Evolutionary conservation across 37 sponge, comb jelly and placozoan genomes (phyloP).

Genomic region (Halichondria panicea): DNA sequence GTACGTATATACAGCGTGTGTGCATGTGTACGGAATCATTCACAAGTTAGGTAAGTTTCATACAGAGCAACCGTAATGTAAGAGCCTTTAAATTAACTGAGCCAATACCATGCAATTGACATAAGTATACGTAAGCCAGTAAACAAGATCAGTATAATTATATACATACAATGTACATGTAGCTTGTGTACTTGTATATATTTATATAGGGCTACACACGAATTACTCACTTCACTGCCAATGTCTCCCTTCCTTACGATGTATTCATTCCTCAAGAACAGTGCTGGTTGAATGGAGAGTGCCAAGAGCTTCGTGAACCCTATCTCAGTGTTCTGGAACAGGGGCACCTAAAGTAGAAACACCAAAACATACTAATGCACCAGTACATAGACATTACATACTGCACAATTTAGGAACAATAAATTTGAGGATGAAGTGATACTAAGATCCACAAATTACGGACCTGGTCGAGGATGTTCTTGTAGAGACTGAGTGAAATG

Average conservation of each 20-base stretch:
- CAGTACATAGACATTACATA: neutral
- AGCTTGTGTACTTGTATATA: neutral
- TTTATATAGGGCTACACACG: no score
- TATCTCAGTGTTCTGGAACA: constrained; percentile 79
- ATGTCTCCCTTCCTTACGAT: constrained; percentile 78
- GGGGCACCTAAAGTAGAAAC: constrained; percentile 42
- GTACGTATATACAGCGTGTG: constrained; percentile 5
- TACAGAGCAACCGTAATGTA: neutral
- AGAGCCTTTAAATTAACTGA: no score
- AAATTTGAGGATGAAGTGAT: neutral
- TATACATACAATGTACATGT: neutral
- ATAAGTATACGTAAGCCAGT: no score
- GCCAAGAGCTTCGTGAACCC: constrained; percentile 79
- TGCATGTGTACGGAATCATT: neutral
- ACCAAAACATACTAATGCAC: neutral
- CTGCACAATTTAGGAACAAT: neutral
- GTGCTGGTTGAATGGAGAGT: constrained; percentile 70
- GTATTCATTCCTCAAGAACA: constrained; percentile 73
- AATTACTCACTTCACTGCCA: constrained; percentile 63
- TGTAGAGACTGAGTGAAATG: constrained; percentile 73
- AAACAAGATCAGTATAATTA: neutral
- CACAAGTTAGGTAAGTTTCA: neutral
- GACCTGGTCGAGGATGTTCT: constrained; percentile 79
- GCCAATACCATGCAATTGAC: no score
- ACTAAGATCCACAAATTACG: no score